phyloP scores from a whole-genome alignment of 2,797 vertebrate species.

The Manis crassicaudata region DNA sequence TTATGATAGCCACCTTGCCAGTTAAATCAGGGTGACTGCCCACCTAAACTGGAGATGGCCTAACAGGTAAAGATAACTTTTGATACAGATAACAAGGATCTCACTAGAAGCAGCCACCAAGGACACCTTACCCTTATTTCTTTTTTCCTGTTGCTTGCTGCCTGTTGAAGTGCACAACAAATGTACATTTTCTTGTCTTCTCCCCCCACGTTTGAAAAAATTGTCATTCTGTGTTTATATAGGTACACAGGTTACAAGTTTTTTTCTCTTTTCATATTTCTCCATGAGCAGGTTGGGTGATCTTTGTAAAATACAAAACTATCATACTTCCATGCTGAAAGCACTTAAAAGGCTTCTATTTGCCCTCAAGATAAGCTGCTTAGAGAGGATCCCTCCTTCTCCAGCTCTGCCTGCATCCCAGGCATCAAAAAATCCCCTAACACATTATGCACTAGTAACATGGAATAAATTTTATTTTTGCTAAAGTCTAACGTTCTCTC shows the following conservation, averaged over 20 bases:
- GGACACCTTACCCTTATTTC: neutral
- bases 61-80: neutral
- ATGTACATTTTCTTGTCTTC: neutral
- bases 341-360: neutral
- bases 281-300: neutral
- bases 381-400: neutral
- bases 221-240: neutral
- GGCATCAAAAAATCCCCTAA: neutral
- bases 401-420: neutral
- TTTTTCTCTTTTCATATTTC: neutral
- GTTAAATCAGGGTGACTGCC: neutral
- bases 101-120: neutral
- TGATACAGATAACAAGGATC: neutral
- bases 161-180: neutral
- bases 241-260: neutral
- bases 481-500: neutral
- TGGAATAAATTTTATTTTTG: neutral
- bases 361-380: neutral
- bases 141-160: neutral
- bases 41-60: neutral
- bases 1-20: neutral
- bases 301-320: neutral
- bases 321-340: neutral
- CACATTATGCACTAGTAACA: neutral
- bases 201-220: neutral